Conservation (phyloP, 2,888 invertebrate species). For the Mayetiola destructor region DNA sequence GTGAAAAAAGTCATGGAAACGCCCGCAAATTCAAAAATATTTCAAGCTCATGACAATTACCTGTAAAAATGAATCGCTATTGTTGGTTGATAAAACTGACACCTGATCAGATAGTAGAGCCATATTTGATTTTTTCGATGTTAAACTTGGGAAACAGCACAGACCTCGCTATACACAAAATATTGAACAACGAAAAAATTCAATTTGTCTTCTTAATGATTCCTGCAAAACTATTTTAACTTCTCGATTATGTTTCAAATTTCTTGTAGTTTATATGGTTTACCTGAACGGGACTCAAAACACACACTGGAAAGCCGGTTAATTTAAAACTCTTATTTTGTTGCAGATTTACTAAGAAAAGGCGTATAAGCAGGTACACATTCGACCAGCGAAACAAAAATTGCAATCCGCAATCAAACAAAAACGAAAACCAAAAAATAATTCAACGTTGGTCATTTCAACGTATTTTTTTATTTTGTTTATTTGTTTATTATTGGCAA, state of each 20-base stretch:
- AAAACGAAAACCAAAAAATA: not conserved
- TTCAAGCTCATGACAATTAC: constrained; percentile 15
- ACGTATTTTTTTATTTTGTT: too few relatives aligned
- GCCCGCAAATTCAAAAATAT: not conserved
- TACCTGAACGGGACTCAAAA: too few relatives aligned
- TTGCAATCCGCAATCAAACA: not conserved
- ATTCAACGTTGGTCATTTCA: not conserved
- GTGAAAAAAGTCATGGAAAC: not conserved
- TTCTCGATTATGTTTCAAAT: too few relatives aligned
- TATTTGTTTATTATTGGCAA: too few relatives aligned
- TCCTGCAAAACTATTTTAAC: too few relatives aligned
- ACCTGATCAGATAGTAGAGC: constrained; percentile 21
- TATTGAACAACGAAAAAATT: not conserved
- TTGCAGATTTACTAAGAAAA: too few relatives aligned
- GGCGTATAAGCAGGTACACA: too few relatives aligned
- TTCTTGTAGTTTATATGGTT: too few relatives aligned
- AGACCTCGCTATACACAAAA: constrained; percentile 19
- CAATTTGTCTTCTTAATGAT: too few relatives aligned
- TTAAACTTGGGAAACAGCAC: constrained; percentile 23
- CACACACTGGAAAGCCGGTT: too few relatives aligned
- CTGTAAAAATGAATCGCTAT: constrained; percentile 22
- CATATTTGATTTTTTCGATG: constrained; percentile 21
- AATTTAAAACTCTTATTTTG: too few relatives aligned
- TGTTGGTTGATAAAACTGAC: constrained; percentile 22
- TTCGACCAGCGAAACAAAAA: too few relatives aligned